phyloP scores from a whole-genome alignment of 2,888 invertebrate genomes.

The Aspidiotus rigidus region DNA sequence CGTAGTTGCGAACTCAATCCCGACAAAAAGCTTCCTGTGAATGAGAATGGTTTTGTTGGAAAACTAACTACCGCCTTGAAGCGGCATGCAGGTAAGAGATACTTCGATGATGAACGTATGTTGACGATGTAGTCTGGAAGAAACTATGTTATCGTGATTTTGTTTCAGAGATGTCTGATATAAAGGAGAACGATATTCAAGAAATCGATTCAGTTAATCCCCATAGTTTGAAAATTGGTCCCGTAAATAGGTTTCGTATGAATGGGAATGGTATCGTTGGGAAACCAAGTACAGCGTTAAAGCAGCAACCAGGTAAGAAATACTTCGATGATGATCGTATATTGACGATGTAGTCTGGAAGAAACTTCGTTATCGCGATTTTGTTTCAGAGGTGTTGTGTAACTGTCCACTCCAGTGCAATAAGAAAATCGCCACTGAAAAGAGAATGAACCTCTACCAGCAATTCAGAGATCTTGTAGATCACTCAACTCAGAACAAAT shows the following conservation, averaged over 20 bases:
- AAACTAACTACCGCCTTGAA: neutral
- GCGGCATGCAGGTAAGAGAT: neutral
- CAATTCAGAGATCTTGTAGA: slow-evolving; percentile 12
- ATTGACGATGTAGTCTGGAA: no score
- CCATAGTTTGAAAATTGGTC: no score
- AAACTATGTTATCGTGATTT: neutral
- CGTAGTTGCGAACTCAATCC: no score
- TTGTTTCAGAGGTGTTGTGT: slow-evolving; percentile 46
- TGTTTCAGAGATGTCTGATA: slow-evolving; percentile 43
- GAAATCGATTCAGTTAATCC: no score
- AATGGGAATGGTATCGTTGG: neutral
- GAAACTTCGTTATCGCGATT: neutral
- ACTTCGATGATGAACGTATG: neutral
- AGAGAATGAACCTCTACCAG: slow-evolving; percentile 20
- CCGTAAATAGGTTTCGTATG: no score
- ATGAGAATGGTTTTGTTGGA: neutral
- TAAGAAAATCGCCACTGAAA: slow-evolving; percentile 43
- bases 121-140: no score
- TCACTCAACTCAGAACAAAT: slow-evolving; percentile 20
- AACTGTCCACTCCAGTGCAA: slow-evolving; percentile 51
- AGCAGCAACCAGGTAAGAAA: neutral
- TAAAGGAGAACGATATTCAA: no score
- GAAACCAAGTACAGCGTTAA: neutral
- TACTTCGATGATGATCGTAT: neutral
- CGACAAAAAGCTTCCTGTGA: no score